Evolutionary conservation across 2,888 invertebrate genomes (phyloP).

Genomic region (Xestia ashworthii): DNA sequence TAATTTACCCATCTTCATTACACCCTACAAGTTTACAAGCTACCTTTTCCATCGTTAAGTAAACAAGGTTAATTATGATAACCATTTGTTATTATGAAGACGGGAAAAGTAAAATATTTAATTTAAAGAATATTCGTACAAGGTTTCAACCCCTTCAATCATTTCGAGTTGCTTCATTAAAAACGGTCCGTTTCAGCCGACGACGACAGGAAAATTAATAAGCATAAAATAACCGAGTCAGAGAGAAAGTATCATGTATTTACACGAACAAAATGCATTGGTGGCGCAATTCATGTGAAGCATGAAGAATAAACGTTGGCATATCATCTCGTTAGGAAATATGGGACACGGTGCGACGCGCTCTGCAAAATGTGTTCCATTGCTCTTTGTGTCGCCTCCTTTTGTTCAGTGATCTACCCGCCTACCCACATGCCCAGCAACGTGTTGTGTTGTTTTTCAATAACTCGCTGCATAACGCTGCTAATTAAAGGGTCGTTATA

Average conservation of each 20-base stretch:
- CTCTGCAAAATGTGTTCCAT: conserved; percentile 86
- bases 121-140: conserved; percentile 57
- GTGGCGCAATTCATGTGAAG: conserved; percentile 74
- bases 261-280: conserved; percentile 70
- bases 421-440: conserved; percentile 67
- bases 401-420: conserved; percentile 86
- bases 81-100: conserved; percentile 49
- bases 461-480: conserved; percentile 61
- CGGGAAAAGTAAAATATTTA: conserved; percentile 55
- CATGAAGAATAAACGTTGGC: conserved; percentile 82
- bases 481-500: conserved; percentile 70
- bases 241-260: conserved; percentile 54
- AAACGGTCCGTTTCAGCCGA: conserved; percentile 53
- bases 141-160: conserved; percentile 58
- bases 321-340: conserved; percentile 89
- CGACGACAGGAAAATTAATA: conserved; percentile 65
- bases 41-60: conserved; percentile 39
- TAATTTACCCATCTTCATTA: conserved; percentile 42
- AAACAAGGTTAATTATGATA: conserved; percentile 59
- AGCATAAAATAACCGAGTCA: conserved; percentile 52
- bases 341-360: conserved; percentile 86
- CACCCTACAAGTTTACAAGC: conserved; percentile 34
- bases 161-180: conserved; percentile 63
- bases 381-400: conserved; percentile 88
- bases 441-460: conserved; percentile 71